Evolutionary conservation across 2,888 invertebrate genomes (phyloP), one percentile per base, ranked within the genome.

Genomic region (Zeuzera pyrina): DNA sequence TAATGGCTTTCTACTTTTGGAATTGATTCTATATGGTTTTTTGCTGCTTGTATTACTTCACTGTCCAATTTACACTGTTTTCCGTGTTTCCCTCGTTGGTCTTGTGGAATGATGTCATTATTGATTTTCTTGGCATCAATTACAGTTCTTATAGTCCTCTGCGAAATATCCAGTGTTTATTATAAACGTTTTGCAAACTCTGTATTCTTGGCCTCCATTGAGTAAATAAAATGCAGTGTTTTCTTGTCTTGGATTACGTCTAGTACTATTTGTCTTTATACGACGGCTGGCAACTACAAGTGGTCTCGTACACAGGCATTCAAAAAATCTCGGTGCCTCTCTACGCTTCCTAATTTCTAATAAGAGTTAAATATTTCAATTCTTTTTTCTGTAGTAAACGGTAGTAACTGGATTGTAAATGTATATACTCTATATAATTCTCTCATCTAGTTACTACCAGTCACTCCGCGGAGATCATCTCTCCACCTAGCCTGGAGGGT

Each of bases 271-370:
- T 1, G 10, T 4, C 6, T 10, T 6, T 22, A 8, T 22, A 8
- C 22, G 22, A 10, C n/a, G n/a, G n/a, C n/a, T n/a, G n/a, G 22
- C 10, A 22, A 4, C 6, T 10, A 10, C n/a, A 22, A 8, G 22
- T 10, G 22, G 22, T 22, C n/a, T 22, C 10, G 3, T 10, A 22
- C 22, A 26, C 38, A 40, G 10, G 35, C 14, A 29, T 23, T 33
- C 30, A 40, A 40, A 35, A 35, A 35, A 30, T 31, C 33, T 15
- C 35, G 35, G 14, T 40, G 34, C 8, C 40, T 31, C 28, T 39
- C 16, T 22, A 40, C 19, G 14, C 31, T 31, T 11, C 32, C 32
- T 14, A 40, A 24, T 19, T 31, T 21, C 38, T 35, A 39, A 23
- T 35, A 40, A 15, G 28, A 28, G 14, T 38, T 27, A 21, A 40